Base-by-base conservation (phyloP, 2,113 vertebrate species). In the Embiotoca jacksoni region DNA sequence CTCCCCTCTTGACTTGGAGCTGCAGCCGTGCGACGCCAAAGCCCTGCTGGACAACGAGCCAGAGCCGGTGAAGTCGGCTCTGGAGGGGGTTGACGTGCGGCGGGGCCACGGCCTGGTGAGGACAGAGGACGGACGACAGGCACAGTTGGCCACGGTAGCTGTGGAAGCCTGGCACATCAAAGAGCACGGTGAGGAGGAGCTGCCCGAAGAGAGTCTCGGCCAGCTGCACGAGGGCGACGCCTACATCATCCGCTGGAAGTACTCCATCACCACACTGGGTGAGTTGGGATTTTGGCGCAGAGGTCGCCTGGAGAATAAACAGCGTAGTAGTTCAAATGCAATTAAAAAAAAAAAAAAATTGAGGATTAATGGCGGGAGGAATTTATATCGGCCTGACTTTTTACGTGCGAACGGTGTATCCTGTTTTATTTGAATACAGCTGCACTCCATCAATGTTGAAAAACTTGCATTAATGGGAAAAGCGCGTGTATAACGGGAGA, bases 231-330 rank as follows among this genome's bases (percentile, higher is more conserved):
- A 95, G 79, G 90, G 84, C 0, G 94, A 96, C 49, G 89, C 95
- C 16, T 96, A 96, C 75, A 89, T 95, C 85, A 90, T 96, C 53
- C 94, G 94, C 44, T 96, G 95, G 95, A 95, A 92, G 78, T 95
- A 96, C 85, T 95, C 93, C 1, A 78, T 95, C 82, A 94, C 94
- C 73, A 94, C 91, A 1, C 88, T 95, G 0, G 95, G 95, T 95
- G 72, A 88, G 94, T 88, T 23, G 46, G 3, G 3, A 0, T 9
- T 37, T 50, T 23, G 52, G 31, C 31, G 13, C 36, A 32, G 36
- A 32, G 6, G 11, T 2, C 5, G 55, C 30, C n/a, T 33, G 15
- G 8, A 46, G 33, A 73, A 4, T 70, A 13, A 68, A 58, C 14
- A 57, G 33, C 7, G 14, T 0, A 44, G 5, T 55, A 9, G 46